These are phyloP conservation scores for Petaurus breviceps DNA, from an alignment of 2,113 vertebrate genomes.

Conservation along the genomic window DNA sequence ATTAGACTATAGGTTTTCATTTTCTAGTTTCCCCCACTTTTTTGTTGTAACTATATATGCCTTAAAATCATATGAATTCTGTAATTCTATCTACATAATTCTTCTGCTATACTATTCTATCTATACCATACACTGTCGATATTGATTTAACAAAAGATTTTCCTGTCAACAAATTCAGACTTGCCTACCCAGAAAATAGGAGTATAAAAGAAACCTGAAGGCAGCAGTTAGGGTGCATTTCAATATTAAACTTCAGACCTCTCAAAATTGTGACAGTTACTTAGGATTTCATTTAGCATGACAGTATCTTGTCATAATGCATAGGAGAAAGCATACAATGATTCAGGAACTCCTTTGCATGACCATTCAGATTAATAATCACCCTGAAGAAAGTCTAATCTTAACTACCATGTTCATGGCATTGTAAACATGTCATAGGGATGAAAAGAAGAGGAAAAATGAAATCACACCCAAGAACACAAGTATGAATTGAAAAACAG, in stretches of 20 bases:
- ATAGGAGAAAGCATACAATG: not conserved
- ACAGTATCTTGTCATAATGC: not conserved
- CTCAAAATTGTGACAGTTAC: not conserved
- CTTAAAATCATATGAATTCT: not conserved
- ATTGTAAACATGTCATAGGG: not conserved
- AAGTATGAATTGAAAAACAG: not conserved
- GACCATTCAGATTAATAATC: not conserved
- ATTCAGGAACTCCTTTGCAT: not conserved
- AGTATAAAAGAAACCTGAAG: not conserved
- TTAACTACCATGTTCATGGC: not conserved
- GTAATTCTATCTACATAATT: not conserved
- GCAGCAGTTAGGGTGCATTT: not conserved
- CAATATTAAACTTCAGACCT: not conserved
- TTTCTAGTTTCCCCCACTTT: not conserved
- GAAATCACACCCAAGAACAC: not conserved
- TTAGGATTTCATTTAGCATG: not conserved
- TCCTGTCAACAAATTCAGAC: not conserved
- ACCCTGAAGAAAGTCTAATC: not conserved
- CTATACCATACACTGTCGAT: not conserved
- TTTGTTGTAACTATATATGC: not conserved
- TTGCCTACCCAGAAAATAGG: not conserved
- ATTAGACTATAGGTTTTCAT: not conserved
- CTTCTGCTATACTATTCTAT: not conserved
- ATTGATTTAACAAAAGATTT: conserved; percentile 6
- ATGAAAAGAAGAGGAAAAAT: not conserved